phyloP scores from a whole-genome alignment of 2,797 vertebrate genomes.

The Tinamus major region DNA sequence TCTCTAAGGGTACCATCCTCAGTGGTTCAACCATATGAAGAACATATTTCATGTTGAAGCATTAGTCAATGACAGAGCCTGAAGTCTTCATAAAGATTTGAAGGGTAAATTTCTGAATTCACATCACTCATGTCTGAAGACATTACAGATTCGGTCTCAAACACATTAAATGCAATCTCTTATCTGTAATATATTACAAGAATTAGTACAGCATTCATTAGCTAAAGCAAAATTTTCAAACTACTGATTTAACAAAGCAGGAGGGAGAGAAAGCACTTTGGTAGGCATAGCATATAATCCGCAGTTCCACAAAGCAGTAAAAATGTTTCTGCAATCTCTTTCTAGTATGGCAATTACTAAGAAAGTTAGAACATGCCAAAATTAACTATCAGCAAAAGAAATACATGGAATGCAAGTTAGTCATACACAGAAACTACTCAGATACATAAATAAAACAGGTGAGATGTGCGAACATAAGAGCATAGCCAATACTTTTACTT shows the following conservation, averaged over 20 bases:
- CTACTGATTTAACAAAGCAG: background rate
- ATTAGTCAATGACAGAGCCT: background rate
- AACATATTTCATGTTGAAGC: background rate
- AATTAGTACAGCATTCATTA: background rate
- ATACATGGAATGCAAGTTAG: background rate
- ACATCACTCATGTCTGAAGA: background rate
- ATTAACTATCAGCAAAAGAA: background rate
- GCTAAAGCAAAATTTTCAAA: background rate
- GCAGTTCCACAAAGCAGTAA: background rate
- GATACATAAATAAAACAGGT: background rate
- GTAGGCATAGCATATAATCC: background rate
- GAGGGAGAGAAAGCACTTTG: background rate
- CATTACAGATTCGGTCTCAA: background rate
- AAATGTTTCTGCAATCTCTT: background rate
- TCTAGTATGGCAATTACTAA: background rate
- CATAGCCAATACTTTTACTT: background rate
- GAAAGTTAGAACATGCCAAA: background rate
- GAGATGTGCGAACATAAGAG: background rate
- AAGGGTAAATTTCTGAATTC: background rate
- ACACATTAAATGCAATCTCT: background rate
- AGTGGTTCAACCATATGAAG: background rate
- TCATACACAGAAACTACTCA: background rate
- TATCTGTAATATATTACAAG: background rate
- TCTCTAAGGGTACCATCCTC: background rate
- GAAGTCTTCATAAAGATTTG: slow-evolving; percentile 17